These are phyloP conservation scores for Aramus guarauna DNA, from an alignment of 2,113 vertebrate genomes.

Conservation along the genomic window DNA sequence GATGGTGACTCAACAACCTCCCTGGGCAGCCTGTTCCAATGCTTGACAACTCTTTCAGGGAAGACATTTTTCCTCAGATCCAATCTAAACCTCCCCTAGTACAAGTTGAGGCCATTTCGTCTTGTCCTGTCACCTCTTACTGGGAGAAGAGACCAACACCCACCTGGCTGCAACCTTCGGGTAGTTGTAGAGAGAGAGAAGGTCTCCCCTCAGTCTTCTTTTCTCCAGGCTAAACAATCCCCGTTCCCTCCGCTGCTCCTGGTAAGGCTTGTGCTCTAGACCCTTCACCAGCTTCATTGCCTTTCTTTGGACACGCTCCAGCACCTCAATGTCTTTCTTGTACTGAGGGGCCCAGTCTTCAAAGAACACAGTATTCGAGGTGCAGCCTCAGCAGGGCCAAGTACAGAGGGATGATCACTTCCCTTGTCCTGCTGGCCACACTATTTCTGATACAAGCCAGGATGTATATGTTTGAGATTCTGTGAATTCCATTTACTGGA, in stretches of 20 bases:
- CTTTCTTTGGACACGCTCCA: not conserved
- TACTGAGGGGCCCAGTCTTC: fast-evolving
- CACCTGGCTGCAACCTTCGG: not conserved
- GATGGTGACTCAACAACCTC: not conserved
- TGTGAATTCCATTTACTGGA: not conserved
- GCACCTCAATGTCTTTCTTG: not conserved
- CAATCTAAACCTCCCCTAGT: not conserved
- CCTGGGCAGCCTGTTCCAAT: not conserved
- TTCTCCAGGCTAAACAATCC: not conserved
- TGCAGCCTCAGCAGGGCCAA: fast-evolving
- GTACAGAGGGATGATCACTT: not conserved
- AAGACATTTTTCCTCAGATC: not conserved
- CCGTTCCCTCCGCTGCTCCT: not conserved
- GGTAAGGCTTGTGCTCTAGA: not conserved
- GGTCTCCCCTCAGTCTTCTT: not conserved
- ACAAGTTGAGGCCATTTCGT: not conserved
- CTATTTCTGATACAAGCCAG: not conserved
- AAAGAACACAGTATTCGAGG: not conserved
- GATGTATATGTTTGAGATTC: not conserved
- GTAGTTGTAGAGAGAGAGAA: not conserved
- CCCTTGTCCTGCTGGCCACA: not conserved
- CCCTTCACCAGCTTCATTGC: not conserved
- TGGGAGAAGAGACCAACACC: not conserved
- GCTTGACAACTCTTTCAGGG: not conserved
- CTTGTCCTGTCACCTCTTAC: not conserved